Evolutionary conservation across 2,113 vertebrate genomes (phyloP).

Genomic region (Guaruba guarouba): DNA sequence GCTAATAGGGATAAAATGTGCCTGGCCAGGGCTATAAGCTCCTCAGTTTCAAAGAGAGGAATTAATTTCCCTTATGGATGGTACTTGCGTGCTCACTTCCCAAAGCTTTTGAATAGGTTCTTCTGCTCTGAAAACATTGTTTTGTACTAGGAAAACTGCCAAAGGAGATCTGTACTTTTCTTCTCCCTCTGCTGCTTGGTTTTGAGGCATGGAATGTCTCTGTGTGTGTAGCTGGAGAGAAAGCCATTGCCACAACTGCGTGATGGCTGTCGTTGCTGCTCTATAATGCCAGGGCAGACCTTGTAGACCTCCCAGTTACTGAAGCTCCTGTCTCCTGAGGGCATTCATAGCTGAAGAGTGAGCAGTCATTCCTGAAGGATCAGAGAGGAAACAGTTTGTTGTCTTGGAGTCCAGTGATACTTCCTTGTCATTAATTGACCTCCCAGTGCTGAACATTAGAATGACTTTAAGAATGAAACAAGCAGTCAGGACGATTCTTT

Average conservation of each 20-base stretch:
- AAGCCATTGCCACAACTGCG: neutral
- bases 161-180: neutral
- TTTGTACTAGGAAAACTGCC: neutral
- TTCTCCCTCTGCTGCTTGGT: neutral
- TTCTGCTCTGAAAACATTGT: neutral
- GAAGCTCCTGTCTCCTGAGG: neutral
- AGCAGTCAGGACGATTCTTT: neutral
- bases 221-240: neutral
- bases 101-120: neutral
- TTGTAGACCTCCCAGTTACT: neutral
- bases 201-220: neutral
- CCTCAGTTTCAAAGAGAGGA: neutral
- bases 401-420: neutral
- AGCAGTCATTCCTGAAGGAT: neutral
- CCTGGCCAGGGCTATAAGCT: neutral
- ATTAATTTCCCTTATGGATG: neutral
- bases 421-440: neutral
- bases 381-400: neutral
- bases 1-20: neutral
- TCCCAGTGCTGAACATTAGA: neutral
- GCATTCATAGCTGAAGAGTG: neutral
- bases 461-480: neutral
- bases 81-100: fast-evolving
- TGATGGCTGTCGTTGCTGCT: neutral
- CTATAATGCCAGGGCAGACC: neutral